Conservation (phyloP, 2,113 vertebrate species). For the Theristicus caerulescens region DNA sequence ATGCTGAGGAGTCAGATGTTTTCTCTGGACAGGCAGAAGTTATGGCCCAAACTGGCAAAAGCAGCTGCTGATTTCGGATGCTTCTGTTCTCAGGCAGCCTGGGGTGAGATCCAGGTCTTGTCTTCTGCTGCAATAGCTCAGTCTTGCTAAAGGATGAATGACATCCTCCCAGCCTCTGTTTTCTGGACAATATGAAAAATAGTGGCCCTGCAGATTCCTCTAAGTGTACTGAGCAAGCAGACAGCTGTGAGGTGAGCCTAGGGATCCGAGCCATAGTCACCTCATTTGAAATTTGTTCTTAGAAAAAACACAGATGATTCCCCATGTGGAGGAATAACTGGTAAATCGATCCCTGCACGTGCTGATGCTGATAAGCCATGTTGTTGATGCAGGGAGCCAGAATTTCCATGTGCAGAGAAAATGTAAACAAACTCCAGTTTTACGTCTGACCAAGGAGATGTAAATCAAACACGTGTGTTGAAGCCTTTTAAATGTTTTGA, state of each 20-base stretch:
- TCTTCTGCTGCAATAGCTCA: background rate
- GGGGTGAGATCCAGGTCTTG: background rate
- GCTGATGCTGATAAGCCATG: background rate
- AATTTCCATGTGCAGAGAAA: background rate
- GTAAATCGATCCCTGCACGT: background rate
- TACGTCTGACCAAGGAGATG: constrained; percentile 51
- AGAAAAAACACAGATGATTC: background rate
- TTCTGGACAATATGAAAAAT: background rate
- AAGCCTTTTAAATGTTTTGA: constrained; percentile 76
- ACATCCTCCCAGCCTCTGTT: background rate
- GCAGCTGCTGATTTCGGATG: background rate
- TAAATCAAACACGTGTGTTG: constrained; percentile 56
- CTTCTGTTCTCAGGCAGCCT: background rate
- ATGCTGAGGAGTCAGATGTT: background rate
- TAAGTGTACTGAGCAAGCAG: fast-evolving
- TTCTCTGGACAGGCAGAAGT: background rate
- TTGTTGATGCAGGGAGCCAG: background rate
- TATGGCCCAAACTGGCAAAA: background rate
- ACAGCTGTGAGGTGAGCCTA: background rate
- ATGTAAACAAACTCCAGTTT: constrained; percentile 40
- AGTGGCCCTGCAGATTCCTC: background rate
- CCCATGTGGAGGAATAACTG: background rate
- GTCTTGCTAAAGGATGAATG: background rate
- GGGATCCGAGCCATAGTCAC: background rate
- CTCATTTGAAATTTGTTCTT: background rate